A percentile compares a stretch with the other conserved stretches of the same genome.
Evolutionary conservation across 1,140 invertebrate genomes (phyloP).

Genomic region (Oscheius sp.): DNA sequence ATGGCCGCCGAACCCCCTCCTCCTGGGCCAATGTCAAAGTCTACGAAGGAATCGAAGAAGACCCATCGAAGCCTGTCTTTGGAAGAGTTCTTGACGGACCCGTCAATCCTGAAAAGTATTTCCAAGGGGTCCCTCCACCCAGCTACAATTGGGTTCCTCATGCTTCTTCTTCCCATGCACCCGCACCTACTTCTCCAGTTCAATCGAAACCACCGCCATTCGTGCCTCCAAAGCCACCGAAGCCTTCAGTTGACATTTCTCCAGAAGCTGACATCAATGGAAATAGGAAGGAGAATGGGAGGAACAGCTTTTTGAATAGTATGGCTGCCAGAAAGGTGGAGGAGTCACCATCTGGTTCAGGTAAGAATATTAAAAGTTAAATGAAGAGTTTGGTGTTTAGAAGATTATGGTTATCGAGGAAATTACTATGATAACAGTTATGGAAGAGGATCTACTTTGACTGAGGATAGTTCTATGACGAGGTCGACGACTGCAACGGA

Average conservation of each 20-base stretch:
- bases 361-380: no score
- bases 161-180: background rate
- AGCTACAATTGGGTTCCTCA: constrained; percentile 7
- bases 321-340: background rate
- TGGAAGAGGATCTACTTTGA: background rate
- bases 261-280: background rate
- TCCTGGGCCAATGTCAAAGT: constrained; percentile 31
- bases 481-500: background rate
- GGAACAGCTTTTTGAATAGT: background rate
- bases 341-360: background rate
- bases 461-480: background rate
- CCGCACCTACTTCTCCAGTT: background rate
- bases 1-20: constrained; percentile 13
- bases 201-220: constrained; percentile 15
- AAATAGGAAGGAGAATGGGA: no score
- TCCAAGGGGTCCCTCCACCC: constrained; percentile 26
- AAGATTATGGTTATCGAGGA: no score
- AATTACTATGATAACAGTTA: background rate
- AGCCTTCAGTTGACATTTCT: background rate
- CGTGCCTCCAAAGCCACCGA: background rate
- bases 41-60: constrained; percentile 22
- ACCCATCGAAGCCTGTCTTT: constrained; percentile 10
- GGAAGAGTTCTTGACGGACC: constrained; percentile 29
- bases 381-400: no score
- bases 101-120: constrained; percentile 24